phyloP scores from a whole-genome alignment of 2,888 invertebrate species.

The Salticus scenicus region DNA sequence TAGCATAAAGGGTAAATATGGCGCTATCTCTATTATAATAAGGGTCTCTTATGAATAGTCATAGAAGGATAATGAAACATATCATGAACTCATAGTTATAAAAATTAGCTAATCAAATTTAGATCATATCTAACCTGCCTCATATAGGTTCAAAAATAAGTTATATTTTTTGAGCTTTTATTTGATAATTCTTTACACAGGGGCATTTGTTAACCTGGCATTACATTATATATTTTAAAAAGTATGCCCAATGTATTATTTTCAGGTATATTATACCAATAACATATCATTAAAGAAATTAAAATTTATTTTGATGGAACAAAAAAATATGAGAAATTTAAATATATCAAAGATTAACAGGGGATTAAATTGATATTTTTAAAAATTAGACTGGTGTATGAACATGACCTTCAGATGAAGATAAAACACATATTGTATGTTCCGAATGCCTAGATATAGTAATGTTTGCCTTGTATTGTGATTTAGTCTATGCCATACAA shows the following conservation, averaged over 20 bases:
- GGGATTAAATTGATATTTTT: no score
- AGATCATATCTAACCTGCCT: not conserved
- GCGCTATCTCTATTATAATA: slow-evolving; percentile 16
- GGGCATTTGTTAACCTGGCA: not conserved
- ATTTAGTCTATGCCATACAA: slow-evolving; percentile 24
- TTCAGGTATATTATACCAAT: no score
- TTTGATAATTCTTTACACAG: not conserved
- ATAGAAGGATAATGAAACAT: slow-evolving; percentile 23
- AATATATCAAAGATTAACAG: no score
- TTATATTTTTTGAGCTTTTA: slow-evolving; percentile 13
- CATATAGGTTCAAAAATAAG: not conserved
- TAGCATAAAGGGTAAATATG: not conserved
- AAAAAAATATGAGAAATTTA: no score
- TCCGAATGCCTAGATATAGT: not conserved
- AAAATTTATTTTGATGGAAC: no score
- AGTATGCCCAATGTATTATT: no score
- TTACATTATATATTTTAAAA: no score
- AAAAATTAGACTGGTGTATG: no score
- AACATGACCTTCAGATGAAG: no score
- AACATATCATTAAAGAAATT: no score
- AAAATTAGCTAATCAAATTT: slow-evolving; percentile 4
- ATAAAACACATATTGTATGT: not conserved
- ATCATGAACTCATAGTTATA: slow-evolving; percentile 53
- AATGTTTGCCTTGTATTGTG: slow-evolving; percentile 2
- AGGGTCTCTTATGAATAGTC: slow-evolving; percentile 19